A percentile compares a stretch with the other conserved stretches of the same genome.
Conservation (phyloP, 1,140 invertebrate genomes). For the Trachymyrmex septentrionalis region DNA sequence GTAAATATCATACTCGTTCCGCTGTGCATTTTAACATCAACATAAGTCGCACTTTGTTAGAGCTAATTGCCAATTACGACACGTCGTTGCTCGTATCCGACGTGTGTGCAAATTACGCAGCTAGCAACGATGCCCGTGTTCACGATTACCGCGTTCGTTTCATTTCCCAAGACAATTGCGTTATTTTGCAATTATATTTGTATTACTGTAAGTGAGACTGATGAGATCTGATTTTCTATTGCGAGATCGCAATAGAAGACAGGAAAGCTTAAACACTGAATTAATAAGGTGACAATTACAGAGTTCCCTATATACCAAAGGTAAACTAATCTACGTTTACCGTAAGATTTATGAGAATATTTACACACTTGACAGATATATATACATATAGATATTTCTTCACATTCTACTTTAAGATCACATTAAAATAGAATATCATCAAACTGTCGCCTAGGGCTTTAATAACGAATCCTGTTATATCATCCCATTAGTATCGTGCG, state of each 20-base stretch:
- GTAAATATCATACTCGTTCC: background rate
- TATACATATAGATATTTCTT: background rate
- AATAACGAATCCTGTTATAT: conserved; percentile 8
- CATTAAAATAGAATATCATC: background rate
- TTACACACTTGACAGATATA: background rate
- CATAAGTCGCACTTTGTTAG: conserved; percentile 50
- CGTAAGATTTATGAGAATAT: background rate
- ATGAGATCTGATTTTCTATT: background rate
- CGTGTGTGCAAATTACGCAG: conserved; percentile 39
- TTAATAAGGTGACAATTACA: background rate
- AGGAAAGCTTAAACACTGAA: background rate
- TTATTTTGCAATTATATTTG: background rate
- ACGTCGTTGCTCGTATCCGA: conserved; percentile 22
- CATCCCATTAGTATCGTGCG: background rate
- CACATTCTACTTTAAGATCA: background rate
- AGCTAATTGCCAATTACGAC: conserved; percentile 56
- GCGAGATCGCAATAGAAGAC: no score
- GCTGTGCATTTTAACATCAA: conserved; percentile 30
- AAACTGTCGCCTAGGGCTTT: background rate
- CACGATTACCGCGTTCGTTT: background rate
- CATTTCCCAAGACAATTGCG: conserved; percentile 7
- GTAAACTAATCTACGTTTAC: background rate
- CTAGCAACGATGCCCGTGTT: background rate
- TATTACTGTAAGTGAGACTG: background rate
- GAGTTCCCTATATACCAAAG: background rate